A percentile compares a stretch with the other conserved stretches of the same genome.
Evolutionary conservation across 2,888 invertebrate genomes (phyloP).

Genomic region (Cephus sareptanus): DNA sequence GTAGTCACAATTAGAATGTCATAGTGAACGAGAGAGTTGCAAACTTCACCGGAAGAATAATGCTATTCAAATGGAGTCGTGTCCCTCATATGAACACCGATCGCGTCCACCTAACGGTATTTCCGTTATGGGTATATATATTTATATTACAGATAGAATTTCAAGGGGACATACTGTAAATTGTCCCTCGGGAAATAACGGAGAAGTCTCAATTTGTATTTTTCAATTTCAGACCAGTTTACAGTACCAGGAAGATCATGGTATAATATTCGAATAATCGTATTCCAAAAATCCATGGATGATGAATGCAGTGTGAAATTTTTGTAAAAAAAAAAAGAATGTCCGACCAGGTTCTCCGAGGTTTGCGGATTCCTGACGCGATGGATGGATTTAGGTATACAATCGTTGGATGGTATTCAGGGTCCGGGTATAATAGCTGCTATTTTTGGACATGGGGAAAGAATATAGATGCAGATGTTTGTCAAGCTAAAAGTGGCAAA

Average conservation of each 20-base stretch:
- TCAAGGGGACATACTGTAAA: neutral
- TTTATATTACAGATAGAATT: neutral
- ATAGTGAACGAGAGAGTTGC: slow-evolving; percentile 1
- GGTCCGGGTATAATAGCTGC: slow-evolving; percentile 14
- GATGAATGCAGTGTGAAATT: too few species aligned
- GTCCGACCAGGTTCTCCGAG: neutral
- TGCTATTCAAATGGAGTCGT: slow-evolving; percentile 13
- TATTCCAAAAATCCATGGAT: neutral
- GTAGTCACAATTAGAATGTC: slow-evolving; percentile 4
- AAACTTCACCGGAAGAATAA: slow-evolving; percentile 20
- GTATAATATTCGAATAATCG: neutral
- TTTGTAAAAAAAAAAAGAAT: too few species aligned
- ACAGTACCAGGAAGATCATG: neutral
- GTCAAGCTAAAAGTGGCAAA: slow-evolving; percentile 17
- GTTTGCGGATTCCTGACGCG: neutral
- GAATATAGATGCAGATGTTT: slow-evolving; percentile 18
- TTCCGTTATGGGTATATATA: neutral
- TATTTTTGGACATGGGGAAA: slow-evolving; percentile 16
- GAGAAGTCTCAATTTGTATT: neutral
- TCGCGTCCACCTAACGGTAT: neutral
- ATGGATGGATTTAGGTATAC: neutral
- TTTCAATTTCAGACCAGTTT: neutral
- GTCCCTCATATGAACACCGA: slow-evolving; percentile 8
- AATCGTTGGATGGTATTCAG: neutral
- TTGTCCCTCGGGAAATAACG: neutral